These are phyloP conservation scores for human DNA, from an alignment of 2,113 vertebrate genomes.

Conservation along the genomic window DNA sequence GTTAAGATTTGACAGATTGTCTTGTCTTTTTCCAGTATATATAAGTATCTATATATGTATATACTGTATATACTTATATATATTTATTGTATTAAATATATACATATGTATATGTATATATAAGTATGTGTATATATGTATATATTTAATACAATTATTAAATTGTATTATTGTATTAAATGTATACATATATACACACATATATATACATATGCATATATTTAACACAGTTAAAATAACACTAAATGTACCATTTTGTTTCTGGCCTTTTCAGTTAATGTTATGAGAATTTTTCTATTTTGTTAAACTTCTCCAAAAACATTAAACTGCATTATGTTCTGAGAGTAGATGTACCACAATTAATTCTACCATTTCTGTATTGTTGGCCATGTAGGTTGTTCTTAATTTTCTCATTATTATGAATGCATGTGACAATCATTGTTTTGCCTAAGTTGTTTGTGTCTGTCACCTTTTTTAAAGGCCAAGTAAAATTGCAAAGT, in stretches of 20 bases:
- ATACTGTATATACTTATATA: too few species aligned
- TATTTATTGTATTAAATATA: too few species aligned
- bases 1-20: background rate
- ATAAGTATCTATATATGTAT: background rate
- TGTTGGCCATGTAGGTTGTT: background rate
- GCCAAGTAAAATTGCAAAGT: background rate
- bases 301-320: background rate
- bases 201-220: background rate
- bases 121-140: background rate
- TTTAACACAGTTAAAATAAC: constrained; percentile 28
- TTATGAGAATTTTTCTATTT: background rate
- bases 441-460: background rate
- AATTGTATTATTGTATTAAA: too few species aligned
- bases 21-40: background rate
- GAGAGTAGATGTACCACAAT: background rate
- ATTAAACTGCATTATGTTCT: background rate
- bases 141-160: too few species aligned
- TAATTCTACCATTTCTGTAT: background rate
- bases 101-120: background rate
- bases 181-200: too few species aligned
- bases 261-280: constrained; percentile 10
- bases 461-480: background rate
- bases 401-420: constrained; percentile 13
- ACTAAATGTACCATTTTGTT: background rate
- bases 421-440: background rate